Base-by-base conservation (phyloP, 2,797 vertebrate genomes). In the Pangasius sanitwongsei region DNA sequence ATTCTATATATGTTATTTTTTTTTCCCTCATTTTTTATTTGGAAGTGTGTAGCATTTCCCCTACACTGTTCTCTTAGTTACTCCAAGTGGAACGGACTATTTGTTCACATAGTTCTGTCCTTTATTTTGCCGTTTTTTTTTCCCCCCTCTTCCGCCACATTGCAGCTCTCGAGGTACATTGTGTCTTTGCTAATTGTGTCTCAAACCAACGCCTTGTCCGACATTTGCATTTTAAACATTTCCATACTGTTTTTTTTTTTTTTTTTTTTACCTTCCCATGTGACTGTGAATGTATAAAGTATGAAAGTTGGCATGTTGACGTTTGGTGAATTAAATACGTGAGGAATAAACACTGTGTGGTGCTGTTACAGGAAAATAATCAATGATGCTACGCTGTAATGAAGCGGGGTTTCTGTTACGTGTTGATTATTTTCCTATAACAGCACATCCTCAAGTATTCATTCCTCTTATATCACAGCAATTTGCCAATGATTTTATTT, bases 61-160 rank as follows among this genome's bases (percentile, higher is more conserved):
- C 31, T 12, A 31, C 48, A 8, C 2, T 25, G 44, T 37, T n/a
- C 6, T 63, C 18, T 59, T 23, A 1, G 16, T 23, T 20, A 37
- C 80, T 28, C 18, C 1, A 55, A 55, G 23, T 78, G 37, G 61
- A 70, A 65, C 25, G 2, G 18, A 55, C 59, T 83, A 63, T 89
- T 86, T 86, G 15, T 65, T 34, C 59, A 83, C 55, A 25, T 74
- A 83, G 85, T 89, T 85, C 81, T n/a, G 59, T 44, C 41, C 34
- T 50, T 70, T 69, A 23, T 16, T 85, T 75, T 75, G 44, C 6
- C 1, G 1, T 13, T 37, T 41, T 41, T 16, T 61, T 61, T 34
- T 1, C 28, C 23, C 16, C 50, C 37, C 44, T 53, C 12, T 77
- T 55, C 8, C 8, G 2, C n/a, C n/a, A 57, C 28, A 11, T 12